Evolutionary conservation across 1,140 invertebrate genomes (phyloP), one percentile per base, ranked within the genome.

Genomic region (Conus ventricosus): DNA sequence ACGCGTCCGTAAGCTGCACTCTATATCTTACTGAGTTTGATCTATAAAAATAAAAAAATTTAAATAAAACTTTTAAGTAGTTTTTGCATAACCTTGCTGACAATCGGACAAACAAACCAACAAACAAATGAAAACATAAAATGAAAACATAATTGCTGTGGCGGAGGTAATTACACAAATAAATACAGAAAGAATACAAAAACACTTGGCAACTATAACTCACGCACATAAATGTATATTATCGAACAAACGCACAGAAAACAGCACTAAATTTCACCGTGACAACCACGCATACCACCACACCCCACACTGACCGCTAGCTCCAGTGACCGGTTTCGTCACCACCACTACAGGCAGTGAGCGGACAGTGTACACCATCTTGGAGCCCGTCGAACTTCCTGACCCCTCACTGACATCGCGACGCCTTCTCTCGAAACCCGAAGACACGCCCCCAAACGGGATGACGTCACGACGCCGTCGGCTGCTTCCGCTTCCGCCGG

Each of bases 381-480:
- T 67, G 0, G 17, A 75, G 13, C 25, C 13, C 23, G 53, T 54
- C n/a, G 23, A 0, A 10, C 7, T 11, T 27, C 20, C 8, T 67
- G 57, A 8, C 11, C 8, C 55, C 57, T 25, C 25, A 10, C 27
- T 67, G 60, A 54, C 63, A 25, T 71, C 84, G 57, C 90, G 87
- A 6, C 85, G 81, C 25, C 89, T 76, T 8, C 90, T 82, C 57
- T 60, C 15, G 8, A 8, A 8, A 15, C 57, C 57, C 8, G 8
- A 0, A 39, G 3, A 39, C 15, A 1, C 57, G 57, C 57, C 55
- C 57, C 27, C 25, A 39, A 39, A 39, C 39, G 39, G 39, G 15
- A 5, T 60, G 55, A 51, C 57, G 51, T 67, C 84, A 67, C 89
- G 87, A 7, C 85, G 81, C 39, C 89, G 81, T 13, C 90, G 85